Evolutionary conservation across 2,113 vertebrate species (phyloP), one percentile per base, ranked within the genome.

Genomic region (Actinemys pallida): DNA sequence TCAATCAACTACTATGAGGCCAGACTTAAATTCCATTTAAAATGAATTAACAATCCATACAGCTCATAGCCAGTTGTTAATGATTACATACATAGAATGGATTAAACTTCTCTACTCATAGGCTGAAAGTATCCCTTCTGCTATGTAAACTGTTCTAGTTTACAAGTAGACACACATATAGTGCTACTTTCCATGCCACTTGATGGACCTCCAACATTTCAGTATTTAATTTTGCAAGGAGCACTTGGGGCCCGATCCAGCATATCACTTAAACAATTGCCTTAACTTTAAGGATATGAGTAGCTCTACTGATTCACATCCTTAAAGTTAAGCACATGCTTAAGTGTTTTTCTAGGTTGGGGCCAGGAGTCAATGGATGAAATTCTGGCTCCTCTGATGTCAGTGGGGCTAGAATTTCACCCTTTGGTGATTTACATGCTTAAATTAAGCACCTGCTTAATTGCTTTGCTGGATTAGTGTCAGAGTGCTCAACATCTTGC

Each of bases 51-150:
- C 56, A 52, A 25, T 29, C 17, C 3, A 3, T 9, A 1, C 4
- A 1, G n/a, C 29, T 57, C 50, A 85, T 50, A 39, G 35, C 69
- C 57, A 6, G 5, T 76, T 84, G 35, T 45, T 89, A 27, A 59
- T 59, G 65, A 52, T 45, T 3, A 2, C 13, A 12, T 50, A 9
- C 78, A 16, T 92, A 2, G 65, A 72, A 76, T 10, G 35, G 0
- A 0, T 50, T 45, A 87, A 50, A 39, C 56, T 39, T 50, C 39
- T 75, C 20, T 75, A 24, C n/a, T 72, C 5, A 39, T 35, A 39
- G 19, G 10, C 29, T 65, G 29, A 65, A 14, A 65, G 31, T 14
- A 65, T 35, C 14, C 5, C 31, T 29, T 65, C 31, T 65, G 59
- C 3, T 65, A 29, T 17, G 31, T 54, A 54, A 54, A 54, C 59